Evolutionary conservation across 2,888 invertebrate genomes (phyloP), one percentile per base, ranked within the genome.

Genomic region (Muschampia staudingeri): DNA sequence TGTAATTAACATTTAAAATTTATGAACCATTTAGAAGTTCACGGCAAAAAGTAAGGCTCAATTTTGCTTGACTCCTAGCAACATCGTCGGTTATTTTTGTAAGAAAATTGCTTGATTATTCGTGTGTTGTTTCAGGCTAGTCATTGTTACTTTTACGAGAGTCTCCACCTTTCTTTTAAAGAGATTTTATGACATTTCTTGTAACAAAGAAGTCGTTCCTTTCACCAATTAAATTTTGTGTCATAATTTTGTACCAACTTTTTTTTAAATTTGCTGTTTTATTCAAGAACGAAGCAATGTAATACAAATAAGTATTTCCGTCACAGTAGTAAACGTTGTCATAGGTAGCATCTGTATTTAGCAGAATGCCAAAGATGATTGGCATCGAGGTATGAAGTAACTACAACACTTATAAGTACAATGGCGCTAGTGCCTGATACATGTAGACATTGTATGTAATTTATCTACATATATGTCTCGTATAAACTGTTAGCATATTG

Each of bases 1-100:
- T 40, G 78, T 72, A 82, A 82, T 82, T 82, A 82, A 82, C 78
- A 78, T 82, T 82, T 78, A 48, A 73, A 77, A 82, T 77, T 77
- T 81, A 78, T 81, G 81, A 78, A 78, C 77, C 77, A 81, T 77
- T 81, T 78, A 81, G 69, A 81, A 77, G 81, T 61, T 56, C 30
- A 56, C 48, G 69, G 73, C 19, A 80, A 80, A 79, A 80, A 80
- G 65, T 80, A 80, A 80, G 76, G 70, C 80, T 42, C n/a, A 69
- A 77, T 52, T 25, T 25, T 25, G 25, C 76, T 37, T 25, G 75
- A 69, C 73, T 25, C 30, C 25, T 19, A 44, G n/a, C 30, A 40
- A 40, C 14, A 70, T 52, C 30, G 67, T 56, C 40, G 69, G 79
- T 19, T 16, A 30, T 79, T 48, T 73, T 79, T 30, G 30, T 65